phyloP scores from a whole-genome alignment of 2,888 invertebrate species.

The Lepetodrilus schrolli region DNA sequence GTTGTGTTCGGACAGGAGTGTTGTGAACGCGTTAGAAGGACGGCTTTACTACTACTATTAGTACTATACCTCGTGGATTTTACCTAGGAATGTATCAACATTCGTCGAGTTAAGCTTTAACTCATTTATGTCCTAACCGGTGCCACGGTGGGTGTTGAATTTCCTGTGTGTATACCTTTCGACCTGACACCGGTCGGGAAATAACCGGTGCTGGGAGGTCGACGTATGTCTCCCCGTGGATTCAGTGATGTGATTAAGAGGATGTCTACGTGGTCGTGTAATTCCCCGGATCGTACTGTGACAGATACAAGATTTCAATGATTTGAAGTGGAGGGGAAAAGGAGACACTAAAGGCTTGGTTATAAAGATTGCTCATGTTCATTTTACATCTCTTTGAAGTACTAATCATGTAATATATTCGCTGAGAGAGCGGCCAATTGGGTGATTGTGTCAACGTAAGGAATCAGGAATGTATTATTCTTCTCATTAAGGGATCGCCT shows the following conservation, averaged over 20 bases:
- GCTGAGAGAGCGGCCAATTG: too few species aligned
- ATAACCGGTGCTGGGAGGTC: too few species aligned
- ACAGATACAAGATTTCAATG: constrained; percentile 1
- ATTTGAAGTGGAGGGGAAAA: too few species aligned
- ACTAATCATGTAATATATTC: constrained; percentile 7
- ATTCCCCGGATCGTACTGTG: not conserved
- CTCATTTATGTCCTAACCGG: not conserved
- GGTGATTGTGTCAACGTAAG: too few species aligned
- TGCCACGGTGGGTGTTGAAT: not conserved
- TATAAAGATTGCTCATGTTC: not conserved
- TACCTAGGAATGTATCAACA: too few species aligned
- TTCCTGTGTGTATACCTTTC: not conserved
- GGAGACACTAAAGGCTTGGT: constrained; percentile 9
- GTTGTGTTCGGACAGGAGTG: too few species aligned
- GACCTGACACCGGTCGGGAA: not conserved
- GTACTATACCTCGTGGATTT: too few species aligned
- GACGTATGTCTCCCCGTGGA: too few species aligned
- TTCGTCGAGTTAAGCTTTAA: not conserved
- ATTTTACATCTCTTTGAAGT: constrained; percentile 9
- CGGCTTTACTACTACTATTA: too few species aligned
- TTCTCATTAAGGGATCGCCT: not conserved
- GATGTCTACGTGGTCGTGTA: not conserved
- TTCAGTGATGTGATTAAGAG: not conserved
- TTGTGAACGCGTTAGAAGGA: too few species aligned
- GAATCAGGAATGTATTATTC: not conserved